Evolutionary conservation across 2,797 vertebrate genomes (phyloP), one percentile per base, ranked within the genome.

Genomic region (Setipinna tenuifilis): DNA sequence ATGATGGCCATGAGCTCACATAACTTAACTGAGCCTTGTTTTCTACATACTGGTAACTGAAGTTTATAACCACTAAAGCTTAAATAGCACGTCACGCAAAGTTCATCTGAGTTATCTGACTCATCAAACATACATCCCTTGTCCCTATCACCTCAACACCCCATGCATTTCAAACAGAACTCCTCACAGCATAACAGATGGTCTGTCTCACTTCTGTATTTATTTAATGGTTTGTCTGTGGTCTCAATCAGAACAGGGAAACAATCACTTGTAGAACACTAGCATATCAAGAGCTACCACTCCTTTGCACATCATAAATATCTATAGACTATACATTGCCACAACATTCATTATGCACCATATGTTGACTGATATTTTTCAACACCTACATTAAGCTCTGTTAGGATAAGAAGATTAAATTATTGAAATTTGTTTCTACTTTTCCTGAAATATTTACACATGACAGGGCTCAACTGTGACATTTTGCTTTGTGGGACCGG

Each of bases 311-410:
- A 78, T 78, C 28, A 75, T 41, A 71, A 31, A 71, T 28, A 71
- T 71, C 71, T 78, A 78, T 41, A 41, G 2, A 41, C 35, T 44
- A 44, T 25, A 78, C 35, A 71, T 28, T 23, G 16, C 41, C 28
- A 75, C 31, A 75, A 31, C 28, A 41, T 41, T 41, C 35, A 78
- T 78, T 78, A 41, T 78, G 31, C 71, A 78, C 11, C 28, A 71
- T 71, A 71, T 65, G 65, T 71, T 71, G 25, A 71, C 65, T 71
- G n/a, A 71, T 71, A 71, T 71, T 31, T 71, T 17, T 35, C 25
- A 71, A 19, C 28, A 71, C 6, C 71, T 78, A 41, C 35, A 10
- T 44, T 6, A 78, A 78, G 71, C 71, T 35, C 10, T 14, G 12
- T 78, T 78, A 44, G 1, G 3, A 44, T 19, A 7, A 78, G 7